Base-by-base conservation (phyloP, 92 coral and sea anemone genomes). In the Porites evermanni region DNA sequence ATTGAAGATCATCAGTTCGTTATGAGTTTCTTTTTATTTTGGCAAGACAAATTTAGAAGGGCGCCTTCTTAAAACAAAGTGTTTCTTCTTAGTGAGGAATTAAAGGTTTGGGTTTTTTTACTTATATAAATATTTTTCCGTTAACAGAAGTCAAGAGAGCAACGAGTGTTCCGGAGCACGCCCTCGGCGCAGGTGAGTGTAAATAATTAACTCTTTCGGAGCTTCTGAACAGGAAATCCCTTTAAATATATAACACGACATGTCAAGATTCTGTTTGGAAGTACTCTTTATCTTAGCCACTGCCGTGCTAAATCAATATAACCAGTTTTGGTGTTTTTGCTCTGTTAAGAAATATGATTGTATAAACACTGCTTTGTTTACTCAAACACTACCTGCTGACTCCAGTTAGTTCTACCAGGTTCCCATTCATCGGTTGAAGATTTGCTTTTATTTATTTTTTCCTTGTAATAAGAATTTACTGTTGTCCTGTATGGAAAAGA, bases 101-200 rank as follows among this genome's bases (percentile, higher is more conserved):
- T 51, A 10, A 21, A 26, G 71, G 65, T 47, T 26, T 64, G 59
- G 3, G 59, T 50, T 76, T 12, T 60, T 32, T 56, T 69, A 20
- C 86, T 32, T 29, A 81, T 81, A 7, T 13, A 26, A 70, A 67
- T 58, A 24, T 56, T 18, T 18, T 18, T 70, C 58, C 53, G 66
- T 81, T 81, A 54, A 26, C 21, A 53, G 58, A 54, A 70, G 86
- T 81, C 77, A 70, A 70, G 77, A 81, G 53, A 56, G 78, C 77
- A 77, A 54, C 38, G n/a, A 70, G 86, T 38, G 32, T 81, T 54
- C 18, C 86, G 73, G 64, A 70, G 56, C 77, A 58, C 77, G 67
- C 86, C 75, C 70, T 67, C 32, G 19, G 47, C 44, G 59, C 86
- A 70, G 86, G 86, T 81, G 11, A 26, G 77, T 26, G 18, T 81